phyloP scores from a whole-genome alignment of 2,888 invertebrate species.

The Antheraea yamamai region DNA sequence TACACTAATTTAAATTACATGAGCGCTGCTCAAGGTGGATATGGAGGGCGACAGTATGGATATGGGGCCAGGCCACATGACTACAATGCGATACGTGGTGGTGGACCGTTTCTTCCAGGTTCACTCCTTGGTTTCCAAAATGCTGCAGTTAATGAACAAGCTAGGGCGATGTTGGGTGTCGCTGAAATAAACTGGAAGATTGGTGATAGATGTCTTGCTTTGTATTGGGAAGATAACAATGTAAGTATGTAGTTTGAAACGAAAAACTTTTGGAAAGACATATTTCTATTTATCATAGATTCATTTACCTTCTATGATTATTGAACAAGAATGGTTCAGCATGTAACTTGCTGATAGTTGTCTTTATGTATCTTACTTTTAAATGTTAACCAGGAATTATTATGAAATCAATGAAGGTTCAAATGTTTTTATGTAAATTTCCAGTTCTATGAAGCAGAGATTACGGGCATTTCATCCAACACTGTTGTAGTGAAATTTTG shows the following conservation, averaged over 20 bases:
- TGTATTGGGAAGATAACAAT: conserved; percentile 96
- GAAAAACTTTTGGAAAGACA: too few species aligned
- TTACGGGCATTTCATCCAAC: conserved; percentile 90
- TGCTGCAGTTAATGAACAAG: conserved; percentile 78
- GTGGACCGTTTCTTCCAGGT: conserved; percentile 67
- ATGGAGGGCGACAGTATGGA: conserved; percentile 53
- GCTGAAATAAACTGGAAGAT: conserved; percentile 86
- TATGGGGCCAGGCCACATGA: conserved; percentile 55
- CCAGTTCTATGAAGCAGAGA: conserved; percentile 91
- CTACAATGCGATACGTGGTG: conserved; percentile 51
- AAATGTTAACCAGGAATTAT: too few species aligned
- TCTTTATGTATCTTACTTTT: neutral
- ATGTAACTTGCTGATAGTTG: neutral
- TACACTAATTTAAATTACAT: conserved; percentile 56
- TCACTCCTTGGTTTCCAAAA: conserved; percentile 78
- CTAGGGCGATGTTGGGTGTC: conserved; percentile 78
- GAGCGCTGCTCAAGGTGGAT: conserved; percentile 41
- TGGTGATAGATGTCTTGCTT: conserved; percentile 93
- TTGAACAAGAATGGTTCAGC: too few species aligned
- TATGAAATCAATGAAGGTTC: neutral
- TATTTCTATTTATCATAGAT: too few species aligned
- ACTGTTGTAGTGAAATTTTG: conserved; percentile 93
- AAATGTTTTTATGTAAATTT: conserved; percentile 31
- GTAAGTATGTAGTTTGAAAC: conserved; percentile 68
- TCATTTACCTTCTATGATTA: too few species aligned